Percentiles rank a stretch among this genome's conserved stretches.
Evolutionary conservation across 2,888 invertebrate species (phyloP).

Genomic region (Xestia rhomboidea): DNA sequence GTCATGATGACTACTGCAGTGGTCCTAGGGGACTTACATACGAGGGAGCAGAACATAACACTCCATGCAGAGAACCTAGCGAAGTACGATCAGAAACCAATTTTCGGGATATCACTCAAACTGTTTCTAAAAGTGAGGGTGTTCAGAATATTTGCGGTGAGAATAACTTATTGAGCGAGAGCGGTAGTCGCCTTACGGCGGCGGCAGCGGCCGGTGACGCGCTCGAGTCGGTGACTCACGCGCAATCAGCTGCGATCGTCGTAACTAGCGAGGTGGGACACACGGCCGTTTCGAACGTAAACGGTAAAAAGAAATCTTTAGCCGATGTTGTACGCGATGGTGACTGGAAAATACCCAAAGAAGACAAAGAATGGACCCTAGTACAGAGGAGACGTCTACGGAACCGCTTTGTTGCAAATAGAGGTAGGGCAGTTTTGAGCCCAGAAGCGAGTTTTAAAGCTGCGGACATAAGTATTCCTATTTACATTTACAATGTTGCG

Average conservation of each 20-base stretch:
- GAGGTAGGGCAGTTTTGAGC: conserved; percentile 20
- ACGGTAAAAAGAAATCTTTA: conserved; percentile 7
- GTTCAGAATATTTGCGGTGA: background rate
- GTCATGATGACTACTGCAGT: background rate
- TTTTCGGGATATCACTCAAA: background rate
- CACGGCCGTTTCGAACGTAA: background rate
- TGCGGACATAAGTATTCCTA: too few species aligned
- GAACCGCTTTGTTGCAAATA: conserved; percentile 26
- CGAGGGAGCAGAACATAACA: background rate
- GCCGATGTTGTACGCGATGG: conserved; percentile 21
- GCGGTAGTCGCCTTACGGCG: conserved; percentile 3
- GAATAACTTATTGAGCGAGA: background rate
- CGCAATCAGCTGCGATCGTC: conserved; percentile 18
- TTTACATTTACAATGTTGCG: too few species aligned
- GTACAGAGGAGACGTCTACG: conserved; percentile 23
- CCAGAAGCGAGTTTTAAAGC: too few species aligned
- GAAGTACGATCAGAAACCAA: background rate
- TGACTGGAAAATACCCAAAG: conserved; percentile 23
- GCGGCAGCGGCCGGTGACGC: conserved; percentile 13
- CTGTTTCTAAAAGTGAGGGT: background rate
- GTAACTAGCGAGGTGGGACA: background rate
- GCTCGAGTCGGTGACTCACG: conserved; percentile 8
- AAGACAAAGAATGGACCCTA: conserved; percentile 23
- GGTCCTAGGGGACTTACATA: conserved; percentile 20
- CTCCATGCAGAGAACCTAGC: background rate